Evolutionary conservation across 2,888 invertebrate genomes (phyloP).

Genomic region (Athripsodes cinereus): DNA sequence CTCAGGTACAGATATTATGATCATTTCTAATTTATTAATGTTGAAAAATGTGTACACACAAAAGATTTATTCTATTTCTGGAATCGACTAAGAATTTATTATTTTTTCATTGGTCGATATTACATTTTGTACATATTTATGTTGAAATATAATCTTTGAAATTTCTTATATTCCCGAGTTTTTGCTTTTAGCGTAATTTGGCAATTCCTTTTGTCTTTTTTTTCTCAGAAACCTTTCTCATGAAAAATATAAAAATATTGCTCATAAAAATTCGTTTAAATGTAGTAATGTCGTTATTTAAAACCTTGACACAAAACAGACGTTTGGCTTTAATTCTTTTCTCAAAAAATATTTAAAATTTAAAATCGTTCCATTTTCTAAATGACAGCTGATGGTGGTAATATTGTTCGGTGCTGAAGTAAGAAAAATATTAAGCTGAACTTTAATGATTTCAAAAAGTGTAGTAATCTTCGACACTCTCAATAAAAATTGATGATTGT

Average conservation of each 20-base stretch:
- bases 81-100: too few relatives aligned
- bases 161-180: too few relatives aligned
- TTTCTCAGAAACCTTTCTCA: not conserved
- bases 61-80: too few relatives aligned
- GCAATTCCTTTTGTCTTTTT: not conserved
- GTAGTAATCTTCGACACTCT: not conserved
- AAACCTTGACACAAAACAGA: not conserved
- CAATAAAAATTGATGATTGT: not conserved
- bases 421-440: too few relatives aligned
- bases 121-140: too few relatives aligned
- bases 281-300: not conserved
- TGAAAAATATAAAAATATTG: not conserved
- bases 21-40: too few relatives aligned
- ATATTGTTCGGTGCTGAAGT: too few relatives aligned
- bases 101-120: too few relatives aligned
- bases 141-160: too few relatives aligned
- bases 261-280: not conserved
- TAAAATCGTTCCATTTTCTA: slow-evolving; percentile 1
- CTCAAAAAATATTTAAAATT: slow-evolving; percentile 1
- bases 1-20: too few relatives aligned
- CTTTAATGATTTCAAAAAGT: not conserved
- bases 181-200: too few relatives aligned
- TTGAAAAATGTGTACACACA: too few relatives aligned
- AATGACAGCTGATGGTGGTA: not conserved
- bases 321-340: not conserved